Base-by-base conservation (phyloP, 2,113 vertebrate genomes). In the Sturnus vulgaris region DNA sequence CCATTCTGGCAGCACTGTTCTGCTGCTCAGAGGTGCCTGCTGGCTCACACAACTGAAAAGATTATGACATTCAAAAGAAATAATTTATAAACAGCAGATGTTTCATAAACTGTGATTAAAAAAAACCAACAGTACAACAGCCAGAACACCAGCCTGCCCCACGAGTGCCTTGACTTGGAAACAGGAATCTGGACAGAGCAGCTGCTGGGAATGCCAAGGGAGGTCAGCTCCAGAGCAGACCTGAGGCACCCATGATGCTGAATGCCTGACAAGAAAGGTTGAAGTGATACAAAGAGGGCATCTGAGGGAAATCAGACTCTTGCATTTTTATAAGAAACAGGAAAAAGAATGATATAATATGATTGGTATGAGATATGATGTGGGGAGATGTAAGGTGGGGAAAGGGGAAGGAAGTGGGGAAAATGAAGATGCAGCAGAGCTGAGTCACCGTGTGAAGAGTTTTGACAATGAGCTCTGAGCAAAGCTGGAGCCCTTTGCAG, bases 21-120 rank as follows among this genome's bases (percentile, higher is more conserved):
- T 83, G 73, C 69, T 86, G 77, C 92, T 95, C 49, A 8, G 66
- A 63, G 82, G 47, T 57, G 59, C 46, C 71, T 61, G 68, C 50
- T 95, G 88, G 86, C 94, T 95, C 75, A 77, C 5, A 3, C 53
- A 63, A 28, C 91, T 40, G 44, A 84, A 83, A 89, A 81, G 57
- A 93, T 86, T 59, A 70, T 73, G 42, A 63, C 50, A 79, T 90
- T 92, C 61, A 30, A 91, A 90, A 92, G 87, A 95, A 97, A 96
- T 87, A 90, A 95, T 94, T 96, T 75, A 94, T 81, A 84, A 93
- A 91, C 72, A 93, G 86, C 96, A 97, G 94, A 92, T 96, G 86
- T 95, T 95, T 82, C 82, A 84, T 93, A 94, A 97, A 88, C 84
- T 55, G 46, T 50, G 93, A 95, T 95, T 93, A 30, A 93, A 71